Percentiles rank a stretch among this genome's conserved stretches.
These are phyloP conservation scores for Zaprionus nigranus DNA, from an alignment of 1,140 invertebrate genomes.

Conservation along the genomic window DNA sequence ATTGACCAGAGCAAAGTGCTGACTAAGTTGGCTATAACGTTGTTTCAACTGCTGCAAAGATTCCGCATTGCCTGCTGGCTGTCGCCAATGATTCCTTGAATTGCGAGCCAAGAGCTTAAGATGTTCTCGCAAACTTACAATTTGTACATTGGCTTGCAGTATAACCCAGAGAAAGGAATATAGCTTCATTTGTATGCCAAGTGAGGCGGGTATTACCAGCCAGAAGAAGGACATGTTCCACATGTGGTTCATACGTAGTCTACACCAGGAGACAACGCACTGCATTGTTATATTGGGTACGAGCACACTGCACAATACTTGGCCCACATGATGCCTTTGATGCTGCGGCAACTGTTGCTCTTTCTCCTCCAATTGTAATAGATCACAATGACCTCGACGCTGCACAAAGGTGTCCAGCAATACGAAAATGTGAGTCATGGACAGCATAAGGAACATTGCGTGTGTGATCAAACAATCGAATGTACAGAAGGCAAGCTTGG, in stretches of 20 bases:
- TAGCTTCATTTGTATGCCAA: constrained; percentile 59
- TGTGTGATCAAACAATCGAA: constrained; percentile 52
- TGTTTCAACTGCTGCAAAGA: constrained; percentile 34
- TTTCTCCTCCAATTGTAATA: not conserved
- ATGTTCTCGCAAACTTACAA: constrained; percentile 8
- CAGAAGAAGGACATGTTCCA: constrained; percentile 28
- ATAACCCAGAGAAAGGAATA: constrained; percentile 52
- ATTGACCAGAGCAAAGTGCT: constrained; percentile 44
- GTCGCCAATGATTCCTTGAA: constrained; percentile 8
- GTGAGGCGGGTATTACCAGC: constrained; percentile 20
- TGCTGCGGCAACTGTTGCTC: not conserved
- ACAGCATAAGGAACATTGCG: constrained; percentile 23
- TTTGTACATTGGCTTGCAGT: constrained; percentile 44
- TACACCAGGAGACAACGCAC: not conserved
- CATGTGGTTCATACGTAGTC: not conserved
- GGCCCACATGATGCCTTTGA: not conserved
- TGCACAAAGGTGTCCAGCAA: constrained; percentile 47
- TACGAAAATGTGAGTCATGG: constrained; percentile 38
- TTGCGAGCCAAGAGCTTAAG: constrained; percentile 34
- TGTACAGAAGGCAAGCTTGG: constrained; percentile 13
- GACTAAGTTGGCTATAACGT: constrained; percentile 45
- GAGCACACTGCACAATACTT: constrained; percentile 2
- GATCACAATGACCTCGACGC: not conserved
- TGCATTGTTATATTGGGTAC: constrained; percentile 18
- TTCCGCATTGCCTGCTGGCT: not conserved